Evolutionary conservation across 2,113 vertebrate species (phyloP).

Genomic region (Ictalurus furcatus): DNA sequence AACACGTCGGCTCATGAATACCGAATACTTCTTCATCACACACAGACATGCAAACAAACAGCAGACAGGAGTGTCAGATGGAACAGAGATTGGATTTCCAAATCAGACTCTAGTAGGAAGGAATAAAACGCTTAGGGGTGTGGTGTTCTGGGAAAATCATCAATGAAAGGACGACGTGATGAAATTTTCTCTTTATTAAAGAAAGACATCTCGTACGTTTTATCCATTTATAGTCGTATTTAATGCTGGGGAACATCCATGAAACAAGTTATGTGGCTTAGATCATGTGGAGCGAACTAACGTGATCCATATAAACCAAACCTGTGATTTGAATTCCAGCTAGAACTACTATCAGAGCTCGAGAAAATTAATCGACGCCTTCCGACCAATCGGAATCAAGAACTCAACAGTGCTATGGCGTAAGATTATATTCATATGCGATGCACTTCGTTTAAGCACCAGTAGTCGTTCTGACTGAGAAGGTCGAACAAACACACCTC

Average conservation of each 20-base stretch:
- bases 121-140: background rate
- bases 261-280: background rate
- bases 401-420: background rate
- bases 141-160: background rate
- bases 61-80: background rate
- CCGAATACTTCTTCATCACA: background rate
- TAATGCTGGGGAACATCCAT: background rate
- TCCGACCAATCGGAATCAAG: background rate
- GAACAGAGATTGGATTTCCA: background rate
- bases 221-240: background rate
- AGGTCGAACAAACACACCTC: background rate
- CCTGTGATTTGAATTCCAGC: background rate
- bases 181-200: background rate
- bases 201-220: background rate
- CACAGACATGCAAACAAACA: background rate
- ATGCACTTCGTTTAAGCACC: background rate
- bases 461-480: background rate
- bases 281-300: background rate
- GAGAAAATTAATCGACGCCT: background rate
- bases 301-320: background rate
- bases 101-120: background rate
- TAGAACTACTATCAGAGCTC: background rate
- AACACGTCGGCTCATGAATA: background rate
- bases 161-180: background rate
- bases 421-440: background rate